Conservation (phyloP, 2,888 invertebrate genomes). For the Tethea ocularis region DNA sequence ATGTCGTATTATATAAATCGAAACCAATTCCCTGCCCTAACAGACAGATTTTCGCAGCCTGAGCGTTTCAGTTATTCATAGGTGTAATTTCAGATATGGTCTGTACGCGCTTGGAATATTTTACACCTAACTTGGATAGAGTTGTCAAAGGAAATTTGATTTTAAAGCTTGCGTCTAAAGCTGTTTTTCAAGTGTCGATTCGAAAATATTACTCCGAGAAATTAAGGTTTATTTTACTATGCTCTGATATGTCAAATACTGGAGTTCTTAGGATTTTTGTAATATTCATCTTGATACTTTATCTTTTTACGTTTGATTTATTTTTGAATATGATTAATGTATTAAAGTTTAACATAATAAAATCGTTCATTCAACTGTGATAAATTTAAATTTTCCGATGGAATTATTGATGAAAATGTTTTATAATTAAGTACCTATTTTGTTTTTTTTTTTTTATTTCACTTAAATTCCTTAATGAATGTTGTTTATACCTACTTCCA, state of each 20-base stretch:
- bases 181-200: not conserved
- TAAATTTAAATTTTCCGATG: not conserved
- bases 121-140: conserved; percentile 22
- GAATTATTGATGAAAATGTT: no score
- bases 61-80: conserved; percentile 43
- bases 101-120: conserved; percentile 42
- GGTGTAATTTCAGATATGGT: conserved; percentile 39
- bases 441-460: no score
- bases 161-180: not conserved
- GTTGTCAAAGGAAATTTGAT: not conserved
- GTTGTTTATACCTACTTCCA: no score
- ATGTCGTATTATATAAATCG: conserved; percentile 9
- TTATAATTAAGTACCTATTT: no score
- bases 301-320: not conserved
- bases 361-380: not conserved
- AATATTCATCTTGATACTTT: not conserved
- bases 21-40: conserved; percentile 13
- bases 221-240: conserved; percentile 2
- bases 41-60: conserved; percentile 20
- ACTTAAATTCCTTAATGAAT: no score
- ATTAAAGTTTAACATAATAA: not conserved
- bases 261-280: not conserved
- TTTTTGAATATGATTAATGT: not conserved
- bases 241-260: not conserved
- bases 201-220: conserved; percentile 6